Evolutionary conservation across 2,888 invertebrate species (phyloP), one percentile per base, ranked within the genome.

Genomic region (Caradrina kadenii): DNA sequence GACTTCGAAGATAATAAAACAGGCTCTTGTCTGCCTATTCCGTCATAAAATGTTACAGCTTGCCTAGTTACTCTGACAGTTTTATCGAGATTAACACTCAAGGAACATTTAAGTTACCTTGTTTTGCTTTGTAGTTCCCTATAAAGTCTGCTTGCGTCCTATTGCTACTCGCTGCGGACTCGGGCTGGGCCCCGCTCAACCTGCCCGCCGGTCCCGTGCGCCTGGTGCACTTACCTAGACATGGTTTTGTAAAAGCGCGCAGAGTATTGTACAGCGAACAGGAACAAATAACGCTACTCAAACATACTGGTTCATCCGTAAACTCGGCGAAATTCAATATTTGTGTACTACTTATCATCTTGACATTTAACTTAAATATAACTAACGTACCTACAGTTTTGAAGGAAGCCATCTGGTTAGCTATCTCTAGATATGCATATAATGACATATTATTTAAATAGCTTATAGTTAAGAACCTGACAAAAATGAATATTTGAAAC

Each of bases 231-330:
- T n/a, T 17, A 53, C 19, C 13, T 53, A 35, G 19, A 45, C 22
- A 17, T 8, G n/a, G 19, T 49, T 17, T n/a, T 21, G n/a, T 19
- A 62, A 15, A 6, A n/a, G 19, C 11, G 22, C 42, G 8, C 21
- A 5, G 10, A n/a, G 5, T 22, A 17, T 35, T n/a, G 54, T 15
- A 52, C 21, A 53, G 26, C 39, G 58, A 39, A 19, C 55, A 61
- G 52, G 60, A 73, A 75, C 75, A 75, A 61, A 73, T 31, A 75
- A 22, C 5, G 13, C 21, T n/a, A 48, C 21, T 52, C 45, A 22
- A 68, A 52, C 15, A 61, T 55, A 10, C 26, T 2, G 8, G 39
- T 48, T 39, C 48, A 6, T n/a, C 10, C n/a, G 50, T 48, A 11
- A 53, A 63, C 49, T 45, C 55, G 13, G 11, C 15, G 4, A 31